phyloP scores from a whole-genome alignment of 2,888 invertebrate species.

The Drosophila histrio region DNA sequence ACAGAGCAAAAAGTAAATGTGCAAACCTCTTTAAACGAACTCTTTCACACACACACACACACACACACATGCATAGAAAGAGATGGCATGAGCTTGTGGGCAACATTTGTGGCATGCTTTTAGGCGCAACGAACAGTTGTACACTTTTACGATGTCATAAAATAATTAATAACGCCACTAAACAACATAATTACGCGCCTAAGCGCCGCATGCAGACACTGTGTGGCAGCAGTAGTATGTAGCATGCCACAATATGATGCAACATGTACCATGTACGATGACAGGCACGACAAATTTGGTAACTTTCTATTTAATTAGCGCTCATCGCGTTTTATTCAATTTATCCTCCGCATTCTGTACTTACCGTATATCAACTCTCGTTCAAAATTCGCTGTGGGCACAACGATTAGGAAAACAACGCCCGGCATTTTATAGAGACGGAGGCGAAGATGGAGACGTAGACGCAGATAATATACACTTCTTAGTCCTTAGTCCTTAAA shows the following conservation, averaged over 20 bases:
- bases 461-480: not conserved
- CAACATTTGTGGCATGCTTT: conserved; percentile 67
- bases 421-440: conserved; percentile 85
- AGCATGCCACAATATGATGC: conserved; percentile 46
- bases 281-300: conserved; percentile 61
- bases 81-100: conserved; percentile 27
- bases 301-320: conserved; percentile 75
- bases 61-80: conserved; percentile 12
- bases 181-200: conserved; percentile 77
- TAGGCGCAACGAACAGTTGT: conserved; percentile 65
- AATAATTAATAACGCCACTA: conserved; percentile 80
- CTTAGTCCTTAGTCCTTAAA: not conserved
- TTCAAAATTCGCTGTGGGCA: conserved; percentile 89
- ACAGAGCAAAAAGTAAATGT: conserved; percentile 42
- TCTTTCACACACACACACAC: not conserved
- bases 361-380: conserved; percentile 85
- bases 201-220: conserved; percentile 54
- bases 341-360: conserved; percentile 46
- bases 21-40: conserved; percentile 41
- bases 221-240: conserved; percentile 18
- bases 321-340: conserved; percentile 64
- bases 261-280: conserved; percentile 11
- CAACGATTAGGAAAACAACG: conserved; percentile 88
- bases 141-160: conserved; percentile 75
- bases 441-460: not conserved